A percentile compares a stretch with the other conserved stretches of the same genome.
Evolutionary conservation across 2,888 invertebrate genomes (phyloP).

Genomic region (Parnassius smintheus): DNA sequence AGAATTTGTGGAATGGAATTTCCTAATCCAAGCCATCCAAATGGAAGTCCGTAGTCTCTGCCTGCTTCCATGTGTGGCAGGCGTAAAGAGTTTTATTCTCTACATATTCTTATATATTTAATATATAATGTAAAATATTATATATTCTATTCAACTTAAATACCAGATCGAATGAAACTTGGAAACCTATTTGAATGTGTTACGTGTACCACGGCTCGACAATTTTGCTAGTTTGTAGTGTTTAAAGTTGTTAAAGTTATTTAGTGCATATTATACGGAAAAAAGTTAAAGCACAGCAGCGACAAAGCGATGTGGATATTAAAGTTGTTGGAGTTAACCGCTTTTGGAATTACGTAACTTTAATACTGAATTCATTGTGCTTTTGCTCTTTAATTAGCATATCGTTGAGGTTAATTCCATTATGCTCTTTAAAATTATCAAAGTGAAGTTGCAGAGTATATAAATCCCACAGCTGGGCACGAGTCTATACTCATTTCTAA

Average conservation of each 20-base stretch:
- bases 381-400: conserved; percentile 15
- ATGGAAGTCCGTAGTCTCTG: too few species aligned
- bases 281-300: conserved; percentile 5
- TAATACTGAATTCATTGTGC: conserved; percentile 9
- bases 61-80: too few species aligned
- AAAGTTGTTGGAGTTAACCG: conserved; percentile 20
- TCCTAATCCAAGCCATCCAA: too few species aligned
- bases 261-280: conserved; percentile 4
- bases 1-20: too few species aligned
- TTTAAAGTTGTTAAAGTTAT: conserved; percentile 5
- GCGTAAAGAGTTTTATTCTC: too few species aligned
- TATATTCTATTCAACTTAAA: background rate
- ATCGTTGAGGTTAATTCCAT: background rate
- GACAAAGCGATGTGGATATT: conserved; percentile 24
- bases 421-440: too few species aligned
- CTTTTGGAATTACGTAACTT: conserved; percentile 17
- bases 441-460: too few species aligned
- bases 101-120: too few species aligned
- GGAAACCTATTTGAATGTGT: conserved; percentile 3
- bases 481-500: too few species aligned
- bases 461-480: too few species aligned
- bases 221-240: conserved; percentile 1
- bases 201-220: conserved; percentile 2
- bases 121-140: too few species aligned
- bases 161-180: background rate